These are phyloP conservation scores for Gymnothorax reevesii DNA, from an alignment of 2,797 vertebrate genomes.

Conservation along the genomic window DNA sequence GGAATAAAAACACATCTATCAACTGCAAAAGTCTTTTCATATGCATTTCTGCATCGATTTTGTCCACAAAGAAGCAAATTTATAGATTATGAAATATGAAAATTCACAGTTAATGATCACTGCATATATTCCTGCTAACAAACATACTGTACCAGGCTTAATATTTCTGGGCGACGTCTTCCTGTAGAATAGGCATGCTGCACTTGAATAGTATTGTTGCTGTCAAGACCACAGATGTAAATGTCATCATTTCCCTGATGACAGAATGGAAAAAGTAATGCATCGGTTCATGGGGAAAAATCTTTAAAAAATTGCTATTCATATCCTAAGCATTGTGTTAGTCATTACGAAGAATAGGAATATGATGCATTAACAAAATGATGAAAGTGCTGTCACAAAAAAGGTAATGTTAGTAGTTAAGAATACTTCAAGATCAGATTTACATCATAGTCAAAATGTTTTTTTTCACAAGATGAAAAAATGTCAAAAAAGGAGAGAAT, in stretches of 20 bases:
- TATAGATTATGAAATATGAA: neutral
- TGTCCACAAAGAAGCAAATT: neutral
- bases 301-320: neutral
- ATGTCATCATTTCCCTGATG: slow-evolving; percentile 77
- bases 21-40: neutral
- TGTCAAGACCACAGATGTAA: slow-evolving; percentile 67
- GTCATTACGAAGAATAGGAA: neutral
- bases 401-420: neutral
- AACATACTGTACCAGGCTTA: slow-evolving; percentile 58
- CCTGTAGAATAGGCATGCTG: slow-evolving; percentile 68
- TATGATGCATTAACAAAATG: neutral
- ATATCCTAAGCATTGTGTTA: neutral
- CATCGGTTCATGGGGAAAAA: neutral
- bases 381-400: neutral
- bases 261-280: slow-evolving; percentile 16
- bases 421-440: neutral
- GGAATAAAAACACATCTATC: neutral
- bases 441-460: neutral
- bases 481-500: no score
- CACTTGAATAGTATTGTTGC: slow-evolving; percentile 49
- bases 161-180: slow-evolving; percentile 31
- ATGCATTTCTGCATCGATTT: neutral
- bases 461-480: no score
- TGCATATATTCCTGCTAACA: neutral
- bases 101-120: neutral